Evolutionary conservation across 2,113 vertebrate genomes (phyloP), one percentile per base, ranked within the genome.

Genomic region (Nothocercus nigrocapillus): DNA sequence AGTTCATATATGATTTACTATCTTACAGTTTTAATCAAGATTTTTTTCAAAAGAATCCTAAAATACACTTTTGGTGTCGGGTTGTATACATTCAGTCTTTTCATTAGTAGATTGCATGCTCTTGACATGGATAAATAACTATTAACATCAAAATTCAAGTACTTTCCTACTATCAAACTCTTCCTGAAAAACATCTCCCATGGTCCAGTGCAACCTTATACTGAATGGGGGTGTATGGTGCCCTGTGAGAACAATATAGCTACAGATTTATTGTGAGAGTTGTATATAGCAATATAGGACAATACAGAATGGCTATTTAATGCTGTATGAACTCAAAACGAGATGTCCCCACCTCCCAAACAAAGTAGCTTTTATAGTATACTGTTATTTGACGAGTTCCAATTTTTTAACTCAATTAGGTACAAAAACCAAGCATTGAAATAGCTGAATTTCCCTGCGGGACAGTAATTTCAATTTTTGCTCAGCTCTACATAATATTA

Each of bases 341-440:
- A 86, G 70, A 93, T 36, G 47, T 89, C 82, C 78, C 16, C 70
- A 89, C 59, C 18, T 91, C 62, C 59, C 44, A 87, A 89, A 18
- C 34, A 87, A 78, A 91, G 47, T 3, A 87, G 14, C 4, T 85
- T 93, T 94, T 91, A 58, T 47, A 78, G 21, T 81, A 59, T 76
- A 53, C 49, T 61, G 25, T 77, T 92, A 36, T 72, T 93, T 82
- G 81, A 85, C 81, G 85, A 49, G 59, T 80, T 89, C 54, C 74
- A 89, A 64, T 89, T 92, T 95, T 95, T 96, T 86, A 92, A 68
- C 63, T 89, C 70, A 72, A 87, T 84, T 94, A 95, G 77, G 93
- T 93, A 89, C 73, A 92, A 93, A 96, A 95, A 22, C 4, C 62
- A 92, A 96, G 69, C 2, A 56, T n/a, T 92, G 83, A 95, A 95